phyloP scores from a whole-genome alignment of 2,888 invertebrate species.

The Arrhopalites spinosus region DNA sequence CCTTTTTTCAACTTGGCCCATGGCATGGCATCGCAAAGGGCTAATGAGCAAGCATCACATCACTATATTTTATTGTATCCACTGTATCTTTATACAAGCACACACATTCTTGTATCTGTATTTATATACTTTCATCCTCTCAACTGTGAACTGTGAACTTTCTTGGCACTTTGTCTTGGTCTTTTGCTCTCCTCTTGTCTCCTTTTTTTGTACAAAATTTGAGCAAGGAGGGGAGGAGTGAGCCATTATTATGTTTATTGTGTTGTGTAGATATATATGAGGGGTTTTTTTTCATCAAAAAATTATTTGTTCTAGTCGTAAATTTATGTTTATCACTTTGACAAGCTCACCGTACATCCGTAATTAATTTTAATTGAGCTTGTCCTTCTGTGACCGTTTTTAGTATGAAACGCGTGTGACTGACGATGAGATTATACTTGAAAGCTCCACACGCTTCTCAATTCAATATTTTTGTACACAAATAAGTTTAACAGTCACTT shows the following conservation, averaged over 20 bases:
- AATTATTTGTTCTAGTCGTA: constrained; percentile 13
- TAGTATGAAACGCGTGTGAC: too few species aligned
- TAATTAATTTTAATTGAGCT: constrained; percentile 2
- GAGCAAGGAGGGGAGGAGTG: too few species aligned
- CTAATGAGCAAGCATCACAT: constrained; percentile 3
- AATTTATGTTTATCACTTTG: background rate
- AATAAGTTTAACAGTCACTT: too few species aligned
- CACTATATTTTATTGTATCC: too few species aligned
- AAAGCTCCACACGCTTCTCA: too few species aligned
- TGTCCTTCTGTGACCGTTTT: background rate
- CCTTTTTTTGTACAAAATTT: too few species aligned
- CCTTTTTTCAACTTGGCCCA: background rate
- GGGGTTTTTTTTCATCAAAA: too few species aligned
- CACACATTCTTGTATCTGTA: background rate
- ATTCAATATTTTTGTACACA: too few species aligned
- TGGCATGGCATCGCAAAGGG: background rate
- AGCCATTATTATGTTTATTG: background rate
- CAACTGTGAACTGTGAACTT: constrained; percentile 15
- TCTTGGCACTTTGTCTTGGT: constrained; percentile 9
- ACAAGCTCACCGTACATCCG: constrained; percentile 7
- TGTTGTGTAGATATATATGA: background rate
- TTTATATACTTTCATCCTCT: background rate
- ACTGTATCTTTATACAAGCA: too few species aligned
- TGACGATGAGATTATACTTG: too few species aligned
- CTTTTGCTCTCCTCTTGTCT: background rate